Evolutionary conservation across 2,797 vertebrate genomes (phyloP).

Genomic region (Distichodus sexfasciatus): DNA sequence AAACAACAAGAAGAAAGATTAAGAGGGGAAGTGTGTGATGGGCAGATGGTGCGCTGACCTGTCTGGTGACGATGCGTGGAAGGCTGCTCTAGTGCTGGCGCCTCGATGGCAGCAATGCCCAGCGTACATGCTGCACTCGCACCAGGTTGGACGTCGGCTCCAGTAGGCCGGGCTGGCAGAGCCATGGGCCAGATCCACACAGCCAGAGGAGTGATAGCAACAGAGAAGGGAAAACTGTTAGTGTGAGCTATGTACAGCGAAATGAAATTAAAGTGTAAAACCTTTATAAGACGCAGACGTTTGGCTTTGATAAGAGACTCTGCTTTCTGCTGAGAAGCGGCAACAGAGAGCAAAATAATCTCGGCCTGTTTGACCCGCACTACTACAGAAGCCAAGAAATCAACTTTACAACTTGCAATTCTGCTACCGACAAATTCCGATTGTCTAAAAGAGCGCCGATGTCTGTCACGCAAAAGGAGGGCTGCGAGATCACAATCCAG

Average conservation of each 20-base stretch:
- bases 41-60: conserved; percentile 71
- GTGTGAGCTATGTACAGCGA: conserved; percentile 20
- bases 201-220: conserved; percentile 2
- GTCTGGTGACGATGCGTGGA: conserved; percentile 95
- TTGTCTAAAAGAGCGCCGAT: neutral
- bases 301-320: conserved; percentile 36
- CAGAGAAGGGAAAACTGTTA: neutral
- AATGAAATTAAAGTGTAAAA: conserved; percentile 26
- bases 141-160: conserved; percentile 89
- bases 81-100: conserved; percentile 95
- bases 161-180: conserved; percentile 85
- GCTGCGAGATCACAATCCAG: too few species aligned
- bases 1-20: too few species aligned
- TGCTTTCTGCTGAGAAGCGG: conserved; percentile 7
- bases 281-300: neutral
- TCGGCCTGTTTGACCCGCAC: neutral
- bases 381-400: neutral
- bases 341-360: neutral
- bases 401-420: neutral
- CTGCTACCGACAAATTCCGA: neutral
- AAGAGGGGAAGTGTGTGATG: neutral
- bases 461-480: too few species aligned
- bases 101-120: conserved; percentile 97
- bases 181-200: conserved; percentile 11
- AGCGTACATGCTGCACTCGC: conserved; percentile 90